Evolutionary conservation across 2,113 vertebrate species (phyloP).

Genomic region (Ornithorhynchus anatinus): DNA sequence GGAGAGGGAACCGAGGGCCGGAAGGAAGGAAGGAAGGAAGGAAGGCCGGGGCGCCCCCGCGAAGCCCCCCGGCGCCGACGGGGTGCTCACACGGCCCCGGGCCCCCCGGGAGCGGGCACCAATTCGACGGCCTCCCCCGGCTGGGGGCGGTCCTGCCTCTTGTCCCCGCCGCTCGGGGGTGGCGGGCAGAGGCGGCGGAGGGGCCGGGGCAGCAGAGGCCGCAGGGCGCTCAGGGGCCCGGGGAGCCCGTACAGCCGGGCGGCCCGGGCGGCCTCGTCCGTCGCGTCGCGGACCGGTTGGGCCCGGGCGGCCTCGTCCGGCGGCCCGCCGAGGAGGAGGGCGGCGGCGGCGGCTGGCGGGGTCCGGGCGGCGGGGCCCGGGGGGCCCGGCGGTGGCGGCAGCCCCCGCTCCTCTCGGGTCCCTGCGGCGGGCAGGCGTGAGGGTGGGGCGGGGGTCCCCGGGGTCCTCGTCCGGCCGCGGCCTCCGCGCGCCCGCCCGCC

Average conservation of each 20-base stretch:
- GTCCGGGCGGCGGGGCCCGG: not conserved
- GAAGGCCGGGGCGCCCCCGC: not conserved
- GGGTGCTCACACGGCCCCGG: not conserved
- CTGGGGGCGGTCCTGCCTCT: slow-evolving; percentile 12
- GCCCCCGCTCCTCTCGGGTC: slow-evolving; percentile 34
- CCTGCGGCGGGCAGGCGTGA: not conserved
- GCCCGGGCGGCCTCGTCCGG: not conserved
- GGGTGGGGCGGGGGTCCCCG: not conserved
- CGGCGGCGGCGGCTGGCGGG: not conserved
- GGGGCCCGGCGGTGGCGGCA: not conserved
- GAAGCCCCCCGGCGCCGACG: not conserved
- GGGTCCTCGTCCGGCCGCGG: not conserved
- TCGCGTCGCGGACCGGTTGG: not conserved
- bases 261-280: not conserved
- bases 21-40: not conserved
- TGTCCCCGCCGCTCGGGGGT: slow-evolving; percentile 17
- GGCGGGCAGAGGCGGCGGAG: slow-evolving; percentile 72
- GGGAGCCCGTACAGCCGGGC: slow-evolving; percentile 57
- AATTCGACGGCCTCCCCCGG: slow-evolving; percentile 66
- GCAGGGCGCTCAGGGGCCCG: slow-evolving; percentile 25
- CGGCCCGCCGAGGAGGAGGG: not conserved
- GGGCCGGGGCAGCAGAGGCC: slow-evolving; percentile 38
- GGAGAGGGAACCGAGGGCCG: not conserved
- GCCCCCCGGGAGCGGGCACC: slow-evolving; percentile 38
- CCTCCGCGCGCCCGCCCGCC: not conserved